Conservation (phyloP, 2,888 invertebrate species). For the Perithous albicinctus region DNA sequence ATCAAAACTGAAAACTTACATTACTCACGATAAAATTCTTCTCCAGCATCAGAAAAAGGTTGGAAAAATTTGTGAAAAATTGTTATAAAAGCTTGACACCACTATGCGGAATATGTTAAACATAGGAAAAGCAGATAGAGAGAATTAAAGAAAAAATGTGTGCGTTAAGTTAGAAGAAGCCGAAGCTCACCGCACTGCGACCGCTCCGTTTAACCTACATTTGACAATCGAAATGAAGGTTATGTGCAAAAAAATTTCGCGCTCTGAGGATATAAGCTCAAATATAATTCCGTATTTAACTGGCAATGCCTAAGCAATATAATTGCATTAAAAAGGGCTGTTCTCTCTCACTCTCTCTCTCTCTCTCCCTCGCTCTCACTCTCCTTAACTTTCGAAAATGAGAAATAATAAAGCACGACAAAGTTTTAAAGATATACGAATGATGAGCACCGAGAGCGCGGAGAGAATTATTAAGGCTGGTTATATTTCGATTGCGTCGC, state of each 20-base stretch:
- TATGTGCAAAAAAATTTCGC: conserved; percentile 54
- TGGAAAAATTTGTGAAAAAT: not conserved
- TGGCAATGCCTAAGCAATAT: not conserved
- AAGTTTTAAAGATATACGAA: conserved; percentile 20
- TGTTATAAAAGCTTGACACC: not conserved
- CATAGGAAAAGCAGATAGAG: not conserved
- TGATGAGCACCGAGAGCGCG: conserved; percentile 13
- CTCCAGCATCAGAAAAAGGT: too few relatives aligned
- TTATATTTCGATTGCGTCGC: conserved; percentile 65
- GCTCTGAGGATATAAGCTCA: not conserved
- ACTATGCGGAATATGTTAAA: not conserved
- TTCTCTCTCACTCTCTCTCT: too few relatives aligned
- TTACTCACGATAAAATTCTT: too few relatives aligned
- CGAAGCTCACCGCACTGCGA: conserved; percentile 76
- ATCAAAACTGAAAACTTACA: too few relatives aligned
- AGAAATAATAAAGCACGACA: not conserved
- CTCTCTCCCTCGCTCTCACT: too few relatives aligned
- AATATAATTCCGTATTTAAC: not conserved
- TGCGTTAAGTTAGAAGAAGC: conserved; percentile 67
- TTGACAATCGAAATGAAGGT: conserved; percentile 75
- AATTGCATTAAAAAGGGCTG: not conserved
- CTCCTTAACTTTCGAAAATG: too few relatives aligned
- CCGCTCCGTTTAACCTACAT: conserved; percentile 82
- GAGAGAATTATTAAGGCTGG: conserved; percentile 12
- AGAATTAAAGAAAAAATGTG: conserved; percentile 45